phyloP scores from a whole-genome alignment of 2,113 vertebrate genomes.

The Gulo gulo region DNA sequence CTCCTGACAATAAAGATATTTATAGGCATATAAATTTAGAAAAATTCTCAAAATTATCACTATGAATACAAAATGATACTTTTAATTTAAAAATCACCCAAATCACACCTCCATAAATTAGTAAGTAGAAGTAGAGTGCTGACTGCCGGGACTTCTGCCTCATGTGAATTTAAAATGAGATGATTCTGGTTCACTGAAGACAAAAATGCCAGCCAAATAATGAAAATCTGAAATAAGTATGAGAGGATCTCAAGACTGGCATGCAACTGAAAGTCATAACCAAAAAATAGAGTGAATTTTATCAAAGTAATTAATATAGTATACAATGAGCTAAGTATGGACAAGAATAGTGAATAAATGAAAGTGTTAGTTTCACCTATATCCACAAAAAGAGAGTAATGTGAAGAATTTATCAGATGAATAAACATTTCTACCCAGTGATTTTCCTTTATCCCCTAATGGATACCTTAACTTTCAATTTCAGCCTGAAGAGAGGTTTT shows the following conservation, averaged over 20 bases:
- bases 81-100: slow-evolving; percentile 67
- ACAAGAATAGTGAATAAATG: neutral
- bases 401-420: neutral
- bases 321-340: neutral
- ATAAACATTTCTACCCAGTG: neutral
- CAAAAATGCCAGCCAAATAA: slow-evolving; percentile 69
- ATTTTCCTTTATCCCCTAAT: neutral
- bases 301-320: neutral
- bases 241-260: slow-evolving; percentile 56
- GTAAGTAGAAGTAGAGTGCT: slow-evolving; percentile 48
- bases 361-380: neutral
- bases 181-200: slow-evolving; percentile 52
- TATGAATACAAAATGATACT: slow-evolving; percentile 58
- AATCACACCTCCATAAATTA: slow-evolving; percentile 66
- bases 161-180: slow-evolving; percentile 64
- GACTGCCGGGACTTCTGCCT: slow-evolving; percentile 52
- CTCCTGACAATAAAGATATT: slow-evolving; percentile 34
- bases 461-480: neutral
- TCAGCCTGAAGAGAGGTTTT: neutral
- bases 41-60: slow-evolving; percentile 50
- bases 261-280: slow-evolving; percentile 43
- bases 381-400: neutral
- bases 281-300: slow-evolving; percentile 31
- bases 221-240: slow-evolving; percentile 52
- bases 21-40: neutral